Base-by-base conservation (phyloP, 2,888 invertebrate genomes). In the Nomada lathburiana region DNA sequence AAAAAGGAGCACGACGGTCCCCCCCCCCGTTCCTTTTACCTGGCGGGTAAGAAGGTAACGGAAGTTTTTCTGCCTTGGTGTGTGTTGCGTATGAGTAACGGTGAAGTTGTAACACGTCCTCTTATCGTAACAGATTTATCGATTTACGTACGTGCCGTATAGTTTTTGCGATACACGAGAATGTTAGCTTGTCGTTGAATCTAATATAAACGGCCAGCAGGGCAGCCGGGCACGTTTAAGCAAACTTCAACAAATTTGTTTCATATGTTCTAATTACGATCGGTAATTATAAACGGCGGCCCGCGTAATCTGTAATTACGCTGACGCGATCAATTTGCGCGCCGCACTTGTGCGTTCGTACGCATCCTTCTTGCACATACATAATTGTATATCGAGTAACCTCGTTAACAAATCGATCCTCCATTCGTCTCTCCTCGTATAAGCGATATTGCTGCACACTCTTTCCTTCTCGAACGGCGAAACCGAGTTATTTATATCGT, bases 111-210 rank as follows among this genome's bases (percentile, higher is more conserved):
- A 83, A 70, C 74, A 42, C 80, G 71, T 81, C 75, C 80, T 74
- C 68, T 82, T 82, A 82, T 83, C 82, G 82, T 74, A 82, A 82
- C 73, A 76, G 72, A 73, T 83, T 77, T 77, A 83, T 82, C 83
- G 82, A 76, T 80, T 80, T 68, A 68, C 68, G 70, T 60, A 74
- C 80, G 62, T 57, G 59, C 64, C 50, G 65, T 70, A 29, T 55
- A 50, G 62, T 81, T 76, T 81, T 82, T 82, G 62, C 82, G 16
- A 4, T 13, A 4, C 23, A 18, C 65, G 47, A 44, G 18, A 80
- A 71, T 63, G 60, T 80, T 72, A 29, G 52, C 67, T 47, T 60
- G 71, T 50, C 50, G 67, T 62, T 44, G 36, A 62, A 72, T 79
- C 80, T 23, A 2, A 26, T 26, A 42, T 62, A 47, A 60, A 60